Evolutionary conservation across 2,113 vertebrate genomes (phyloP), one percentile per base, ranked within the genome.

Genomic region (Paradoxurus hermaphroditus): DNA sequence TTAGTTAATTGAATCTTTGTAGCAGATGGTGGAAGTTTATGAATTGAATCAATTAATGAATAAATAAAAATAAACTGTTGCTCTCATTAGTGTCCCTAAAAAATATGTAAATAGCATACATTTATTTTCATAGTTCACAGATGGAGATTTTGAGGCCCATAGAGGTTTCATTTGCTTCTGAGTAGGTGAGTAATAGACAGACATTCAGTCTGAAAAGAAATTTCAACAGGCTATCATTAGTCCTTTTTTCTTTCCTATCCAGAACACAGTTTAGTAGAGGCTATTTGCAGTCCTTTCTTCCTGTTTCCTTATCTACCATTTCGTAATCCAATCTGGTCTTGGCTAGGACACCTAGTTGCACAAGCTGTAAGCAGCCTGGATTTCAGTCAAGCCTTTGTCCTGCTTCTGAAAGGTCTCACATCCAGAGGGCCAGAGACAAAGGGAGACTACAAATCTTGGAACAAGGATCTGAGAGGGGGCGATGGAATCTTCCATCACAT

Each of bases 41-140:
- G 92, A 98, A 98, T 95, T 75, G 93, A 94, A 90, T 93, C 97
- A 96, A 97, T 97, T 98, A 97, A 97, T 98, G 96, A 98, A 97
- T 95, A 98, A 98, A 96, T 97, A 97, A 97, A 98, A 98, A 97
- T 94, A 98, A 97, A 97, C 95, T 86, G 81, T 97, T 94, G 94
- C 81, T 97, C 90, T 97, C 96, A 97, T 96, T 97, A 97, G 93
- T 96, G 85, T 92, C 87, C 95, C 94, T 94, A 94, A 95, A 96
- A 96, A 95, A 95, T 89, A 96, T 90, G 95, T 95, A 97, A 97
- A 96, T 92, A 79, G 81, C 94, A 82, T 90, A 62, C 65, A 94
- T 94, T 98, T 93, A 94, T 96, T 97, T 97, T 92, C 92, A 81
- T 79, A 79, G 65, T 85, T 96, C 94, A 95, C 97, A 96, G 96